These are phyloP conservation scores for Ciona savignyi DNA, from an alignment of 23 tunicate species.

Conservation along the genomic window DNA sequence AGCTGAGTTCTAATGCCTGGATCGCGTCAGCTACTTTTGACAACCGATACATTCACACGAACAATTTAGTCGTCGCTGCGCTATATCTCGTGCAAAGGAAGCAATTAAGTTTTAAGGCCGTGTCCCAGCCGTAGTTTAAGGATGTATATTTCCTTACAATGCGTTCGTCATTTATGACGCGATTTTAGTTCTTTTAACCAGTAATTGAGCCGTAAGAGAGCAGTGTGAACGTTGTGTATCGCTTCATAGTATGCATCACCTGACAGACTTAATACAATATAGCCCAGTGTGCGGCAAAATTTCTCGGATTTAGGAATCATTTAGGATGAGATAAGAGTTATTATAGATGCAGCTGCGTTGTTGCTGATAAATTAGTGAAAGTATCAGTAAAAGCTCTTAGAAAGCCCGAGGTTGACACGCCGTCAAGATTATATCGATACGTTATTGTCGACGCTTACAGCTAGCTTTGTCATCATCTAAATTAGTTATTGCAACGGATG, in stretches of 20 bases:
- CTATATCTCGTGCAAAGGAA: neutral
- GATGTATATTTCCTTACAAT: neutral
- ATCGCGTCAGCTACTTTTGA: no score
- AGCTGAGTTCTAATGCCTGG: no score
- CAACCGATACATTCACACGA: no score
- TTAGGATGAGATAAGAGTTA: neutral
- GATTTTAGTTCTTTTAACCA: neutral
- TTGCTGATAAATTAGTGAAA: neutral
- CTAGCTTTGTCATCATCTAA: neutral
- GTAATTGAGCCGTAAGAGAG: neutral
- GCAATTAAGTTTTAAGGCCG: neutral
- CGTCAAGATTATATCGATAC: neutral
- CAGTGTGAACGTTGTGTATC: no score
- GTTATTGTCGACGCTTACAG: neutral
- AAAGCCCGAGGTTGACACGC: neutral
- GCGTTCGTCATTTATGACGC: neutral
- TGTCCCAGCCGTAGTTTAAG: neutral
- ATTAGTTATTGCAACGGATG: no score
- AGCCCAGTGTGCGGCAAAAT: no score
- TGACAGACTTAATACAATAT: no score
- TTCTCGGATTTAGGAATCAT: no score
- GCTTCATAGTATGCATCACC: no score
- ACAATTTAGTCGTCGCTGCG: no score
- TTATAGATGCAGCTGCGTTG: neutral
- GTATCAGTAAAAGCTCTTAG: neutral